Conservation (phyloP, 2,888 invertebrate species). For the Synanthedon andrenaeformis region DNA sequence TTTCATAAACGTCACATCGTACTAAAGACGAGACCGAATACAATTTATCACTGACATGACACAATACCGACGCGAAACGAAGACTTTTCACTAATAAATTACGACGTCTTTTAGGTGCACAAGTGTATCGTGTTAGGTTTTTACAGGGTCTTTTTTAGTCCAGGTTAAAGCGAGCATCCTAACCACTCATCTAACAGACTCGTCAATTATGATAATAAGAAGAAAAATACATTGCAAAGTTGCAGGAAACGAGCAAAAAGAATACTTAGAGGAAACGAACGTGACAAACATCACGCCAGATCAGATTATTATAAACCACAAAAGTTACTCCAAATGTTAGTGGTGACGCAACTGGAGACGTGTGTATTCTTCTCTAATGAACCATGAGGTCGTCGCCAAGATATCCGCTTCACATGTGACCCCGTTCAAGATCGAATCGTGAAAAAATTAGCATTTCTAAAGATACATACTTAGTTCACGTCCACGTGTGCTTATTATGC, state of each 20-base stretch:
- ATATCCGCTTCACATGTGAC: not conserved
- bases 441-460: not conserved
- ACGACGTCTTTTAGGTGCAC: conserved; percentile 2
- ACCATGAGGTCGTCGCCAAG: not conserved
- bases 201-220: no score
- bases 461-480: not conserved
- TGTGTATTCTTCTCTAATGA: not conserved
- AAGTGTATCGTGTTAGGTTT: not conserved
- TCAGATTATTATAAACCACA: not conserved
- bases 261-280: not conserved
- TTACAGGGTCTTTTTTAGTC: not conserved
- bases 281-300: not conserved
- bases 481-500: conserved; percentile 13
- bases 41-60: conserved; percentile 13
- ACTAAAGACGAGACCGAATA: conserved; percentile 6
- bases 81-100: conserved; percentile 13
- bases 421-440: not conserved
- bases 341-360: not conserved
- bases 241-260: not conserved
- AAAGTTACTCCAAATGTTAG: not conserved
- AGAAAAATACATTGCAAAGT: not conserved
- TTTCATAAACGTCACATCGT: not conserved
- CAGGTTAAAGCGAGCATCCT: no score
- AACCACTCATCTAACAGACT: no score
- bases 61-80: conserved; percentile 12